A percentile compares a stretch with the other conserved stretches of the same genome.
Evolutionary conservation across 2,113 vertebrate species (phyloP).

Genomic region (Raja brachyura): DNA sequence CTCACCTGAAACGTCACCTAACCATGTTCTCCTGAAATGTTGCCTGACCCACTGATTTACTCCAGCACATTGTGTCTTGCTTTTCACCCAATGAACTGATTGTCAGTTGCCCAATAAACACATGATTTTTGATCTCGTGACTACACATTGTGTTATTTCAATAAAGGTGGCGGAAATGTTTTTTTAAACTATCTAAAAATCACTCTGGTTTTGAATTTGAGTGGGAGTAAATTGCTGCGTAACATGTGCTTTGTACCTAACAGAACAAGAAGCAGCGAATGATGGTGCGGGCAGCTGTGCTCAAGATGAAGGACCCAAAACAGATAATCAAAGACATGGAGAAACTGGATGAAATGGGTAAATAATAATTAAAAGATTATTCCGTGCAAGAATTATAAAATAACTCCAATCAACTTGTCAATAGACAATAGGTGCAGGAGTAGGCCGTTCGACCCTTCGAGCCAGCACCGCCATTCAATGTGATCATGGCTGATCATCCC

Average conservation of each 20-base stretch:
- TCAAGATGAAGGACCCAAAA: conserved; percentile 99
- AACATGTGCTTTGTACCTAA: not conserved
- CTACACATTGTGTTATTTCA: not conserved
- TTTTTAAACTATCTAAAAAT: not conserved
- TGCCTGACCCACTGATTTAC: too few species aligned
- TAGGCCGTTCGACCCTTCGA: too few species aligned
- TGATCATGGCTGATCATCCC: too few species aligned
- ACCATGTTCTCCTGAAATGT: too few species aligned
- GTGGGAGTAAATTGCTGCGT: not conserved
- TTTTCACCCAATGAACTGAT: too few species aligned
- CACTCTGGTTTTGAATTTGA: not conserved
- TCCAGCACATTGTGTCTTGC: too few species aligned
- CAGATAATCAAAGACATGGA: conserved; percentile 98
- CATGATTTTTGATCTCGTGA: not conserved
- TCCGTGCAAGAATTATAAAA: not conserved
- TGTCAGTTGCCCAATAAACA: not conserved
- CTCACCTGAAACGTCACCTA: too few species aligned
- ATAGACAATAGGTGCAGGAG: too few species aligned
- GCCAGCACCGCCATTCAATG: too few species aligned
- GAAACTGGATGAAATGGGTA: conserved; percentile 98
- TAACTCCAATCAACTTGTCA: not conserved
- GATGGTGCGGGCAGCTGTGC: conserved; percentile 96
- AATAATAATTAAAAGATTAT: conserved; percentile 42
- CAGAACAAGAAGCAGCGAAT: conserved; percentile 98
- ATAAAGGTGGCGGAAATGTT: not conserved